Evolutionary conservation across 2,113 vertebrate species (phyloP).

Genomic region (Sphyrna mokarran): DNA sequence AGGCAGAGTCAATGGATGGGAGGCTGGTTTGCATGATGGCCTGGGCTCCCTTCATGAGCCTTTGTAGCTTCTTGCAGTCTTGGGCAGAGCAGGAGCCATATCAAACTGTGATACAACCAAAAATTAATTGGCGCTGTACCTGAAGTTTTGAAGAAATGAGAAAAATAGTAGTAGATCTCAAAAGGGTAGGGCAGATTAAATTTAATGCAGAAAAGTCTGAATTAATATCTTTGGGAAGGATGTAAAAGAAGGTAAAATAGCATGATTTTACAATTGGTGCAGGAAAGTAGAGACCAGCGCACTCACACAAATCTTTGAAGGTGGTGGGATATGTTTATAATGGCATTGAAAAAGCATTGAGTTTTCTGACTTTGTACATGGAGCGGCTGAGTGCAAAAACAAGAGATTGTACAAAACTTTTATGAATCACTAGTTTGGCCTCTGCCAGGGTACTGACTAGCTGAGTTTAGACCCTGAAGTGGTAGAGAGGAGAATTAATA

Average conservation of each 20-base stretch:
- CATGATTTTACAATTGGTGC: background rate
- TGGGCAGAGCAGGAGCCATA: no score
- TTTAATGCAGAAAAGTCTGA: background rate
- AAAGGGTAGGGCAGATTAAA: background rate
- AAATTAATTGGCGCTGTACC: background rate
- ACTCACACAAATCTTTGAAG: background rate
- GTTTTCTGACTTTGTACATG: background rate
- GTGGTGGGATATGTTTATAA: background rate
- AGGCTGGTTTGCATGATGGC: no score
- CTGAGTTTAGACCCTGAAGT: background rate
- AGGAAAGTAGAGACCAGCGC: background rate
- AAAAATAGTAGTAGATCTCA: background rate
- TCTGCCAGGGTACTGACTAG: background rate
- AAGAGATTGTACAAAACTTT: background rate
- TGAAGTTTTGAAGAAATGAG: background rate
- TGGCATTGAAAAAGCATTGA: background rate
- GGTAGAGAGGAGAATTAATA: background rate
- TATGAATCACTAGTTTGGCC: background rate
- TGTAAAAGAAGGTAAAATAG: background rate
- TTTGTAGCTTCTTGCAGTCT: no score
- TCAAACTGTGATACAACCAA: no score
- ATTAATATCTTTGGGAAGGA: background rate
- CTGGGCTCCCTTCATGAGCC: no score
- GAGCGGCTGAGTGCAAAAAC: background rate
- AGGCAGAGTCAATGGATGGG: no score